Evolutionary conservation across 2,113 vertebrate species (phyloP).

Genomic region (Ibidorhyncha struthersii): DNA sequence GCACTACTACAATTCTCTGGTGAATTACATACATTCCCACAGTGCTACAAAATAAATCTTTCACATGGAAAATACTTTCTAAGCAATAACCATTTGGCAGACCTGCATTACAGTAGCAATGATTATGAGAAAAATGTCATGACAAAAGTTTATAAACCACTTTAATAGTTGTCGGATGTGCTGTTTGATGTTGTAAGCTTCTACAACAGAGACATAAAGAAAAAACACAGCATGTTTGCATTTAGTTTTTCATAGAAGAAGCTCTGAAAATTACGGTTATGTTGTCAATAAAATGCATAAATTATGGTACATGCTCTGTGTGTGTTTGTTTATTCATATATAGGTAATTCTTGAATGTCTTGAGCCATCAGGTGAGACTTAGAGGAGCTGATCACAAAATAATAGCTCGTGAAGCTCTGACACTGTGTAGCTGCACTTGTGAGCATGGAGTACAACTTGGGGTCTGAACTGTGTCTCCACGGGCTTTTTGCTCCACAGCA

Average conservation of each 20-base stretch:
- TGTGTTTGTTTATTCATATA: not conserved
- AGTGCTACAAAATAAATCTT: not conserved
- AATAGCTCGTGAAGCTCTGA: not conserved
- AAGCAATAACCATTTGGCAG: not conserved
- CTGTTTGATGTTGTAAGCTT: not conserved
- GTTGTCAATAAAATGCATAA: not conserved
- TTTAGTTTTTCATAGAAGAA: not conserved
- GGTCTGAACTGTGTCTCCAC: not conserved
- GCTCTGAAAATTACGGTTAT: not conserved
- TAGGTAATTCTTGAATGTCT: not conserved
- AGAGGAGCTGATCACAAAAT: not conserved
- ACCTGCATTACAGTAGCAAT: not conserved
- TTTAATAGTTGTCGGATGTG: not conserved
- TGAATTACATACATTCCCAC: not conserved
- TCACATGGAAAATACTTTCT: not conserved
- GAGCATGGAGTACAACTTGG: not conserved
- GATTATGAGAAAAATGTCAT: not conserved
- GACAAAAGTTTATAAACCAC: not conserved
- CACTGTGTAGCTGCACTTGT: not conserved
- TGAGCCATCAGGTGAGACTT: not conserved
- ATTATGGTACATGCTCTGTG: not conserved
- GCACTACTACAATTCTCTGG: not conserved
- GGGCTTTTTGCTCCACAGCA: not conserved
- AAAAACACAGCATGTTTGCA: not conserved
- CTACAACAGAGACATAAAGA: not conserved